Evolutionary conservation across 2,888 invertebrate genomes (phyloP), one percentile per base, ranked within the genome.

Genomic region (Cantharis lateralis): DNA sequence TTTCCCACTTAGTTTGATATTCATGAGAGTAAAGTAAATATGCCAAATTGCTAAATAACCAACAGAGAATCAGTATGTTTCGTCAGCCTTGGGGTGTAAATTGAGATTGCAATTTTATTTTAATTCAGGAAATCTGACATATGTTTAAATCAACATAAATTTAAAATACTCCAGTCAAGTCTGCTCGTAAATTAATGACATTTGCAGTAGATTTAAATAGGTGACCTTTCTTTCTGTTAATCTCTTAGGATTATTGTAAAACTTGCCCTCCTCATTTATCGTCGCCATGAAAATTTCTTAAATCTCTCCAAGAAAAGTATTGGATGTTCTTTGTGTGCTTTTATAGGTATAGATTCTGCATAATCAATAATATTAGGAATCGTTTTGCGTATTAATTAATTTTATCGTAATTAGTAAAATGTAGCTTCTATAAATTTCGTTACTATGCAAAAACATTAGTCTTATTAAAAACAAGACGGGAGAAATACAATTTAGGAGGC

Each of bases 21-120:
- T 75, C 75, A 75, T 75, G 75, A 75, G 32, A 71, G 66, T 66
- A 75, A 66, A 75, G 75, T 48, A 75, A 75, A 75, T 71, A 75
- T 63, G 26, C 66, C 70, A 71, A 64, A 75, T 75, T 75, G 75
- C 71, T 71, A 61, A 75, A 71, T 75, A 75, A 75, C 70, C 71
- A 75, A 32, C 24, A 24, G 15, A 66, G 64, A 75, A 70, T 28
- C 74, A 74, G 74, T 61, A 74, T 64, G 66, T 71, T 71, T 15
- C 18, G 20, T 71, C 48, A 20, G 64, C 74, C 75, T 70, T 48
- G 61, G 66, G 70, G 64, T 32, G 66, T 28, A 73, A 73, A 68
- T 73, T 73, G 62, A 73, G 71, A 75, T 66, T 68, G 48, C 32
- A 62, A 64, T 32, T 71, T 74, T 74, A 74, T 70, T 75, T 75